Percentiles rank a stretch among this genome's conserved stretches.
phyloP scores from a whole-genome alignment of 2,113 vertebrate species.

The Panthera leo region DNA sequence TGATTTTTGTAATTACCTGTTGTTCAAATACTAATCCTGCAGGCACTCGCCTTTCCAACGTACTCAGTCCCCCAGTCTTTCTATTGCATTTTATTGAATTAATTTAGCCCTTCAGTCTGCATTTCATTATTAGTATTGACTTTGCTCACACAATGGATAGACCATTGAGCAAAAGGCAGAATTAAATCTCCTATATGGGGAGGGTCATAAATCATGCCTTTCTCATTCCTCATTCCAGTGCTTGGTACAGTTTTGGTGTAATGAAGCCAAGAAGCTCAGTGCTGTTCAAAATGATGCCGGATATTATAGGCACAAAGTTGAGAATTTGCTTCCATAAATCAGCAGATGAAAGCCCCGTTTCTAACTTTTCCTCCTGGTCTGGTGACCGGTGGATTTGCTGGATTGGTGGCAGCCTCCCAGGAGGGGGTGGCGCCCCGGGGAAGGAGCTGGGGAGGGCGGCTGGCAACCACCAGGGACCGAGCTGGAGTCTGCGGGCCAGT shows the following conservation, averaged over 20 bases:
- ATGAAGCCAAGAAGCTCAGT: slow-evolving; percentile 52
- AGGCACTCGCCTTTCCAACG: slow-evolving; percentile 64
- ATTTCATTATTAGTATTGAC: slow-evolving; percentile 79
- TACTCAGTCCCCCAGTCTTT: slow-evolving; percentile 63
- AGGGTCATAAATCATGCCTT: slow-evolving; percentile 64
- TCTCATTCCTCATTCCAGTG: slow-evolving; percentile 26
- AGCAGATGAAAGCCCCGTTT: background rate
- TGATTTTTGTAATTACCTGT: slow-evolving; percentile 77
- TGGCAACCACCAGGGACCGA: background rate
- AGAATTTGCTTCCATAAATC: background rate
- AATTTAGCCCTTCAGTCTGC: slow-evolving; percentile 72
- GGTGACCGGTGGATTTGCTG: background rate
- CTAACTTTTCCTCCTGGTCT: background rate
- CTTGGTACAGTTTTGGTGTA: slow-evolving; percentile 25
- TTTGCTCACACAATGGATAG: slow-evolving; percentile 65
- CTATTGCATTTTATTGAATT: slow-evolving; percentile 66
- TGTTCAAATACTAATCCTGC: slow-evolving; percentile 76
- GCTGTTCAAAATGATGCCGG: slow-evolving; percentile 34
- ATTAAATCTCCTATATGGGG: slow-evolving; percentile 56
- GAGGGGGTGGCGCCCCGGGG: background rate
- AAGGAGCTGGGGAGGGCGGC: fast-evolving
- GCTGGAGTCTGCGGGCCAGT: background rate
- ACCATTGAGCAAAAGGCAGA: slow-evolving; percentile 59
- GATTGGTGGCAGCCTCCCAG: background rate
- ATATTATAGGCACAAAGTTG: background rate